Percentiles rank a stretch among this genome's conserved stretches.
phyloP scores from a whole-genome alignment of 2,113 vertebrate species.

The Ageneiosus marmoratus region DNA sequence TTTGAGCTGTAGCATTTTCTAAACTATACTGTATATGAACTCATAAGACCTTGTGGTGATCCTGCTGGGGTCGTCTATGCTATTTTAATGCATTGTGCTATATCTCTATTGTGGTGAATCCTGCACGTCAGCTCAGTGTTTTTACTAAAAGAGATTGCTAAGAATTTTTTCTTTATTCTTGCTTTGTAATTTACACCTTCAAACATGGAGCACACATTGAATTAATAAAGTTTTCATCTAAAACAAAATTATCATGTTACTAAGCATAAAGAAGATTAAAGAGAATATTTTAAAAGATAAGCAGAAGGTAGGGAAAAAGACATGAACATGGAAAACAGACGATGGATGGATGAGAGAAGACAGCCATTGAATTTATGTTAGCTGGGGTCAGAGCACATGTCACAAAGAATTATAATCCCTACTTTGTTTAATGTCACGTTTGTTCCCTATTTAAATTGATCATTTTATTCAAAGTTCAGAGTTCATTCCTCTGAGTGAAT shows the following conservation, averaged over 20 bases:
- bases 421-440: slow-evolving; percentile 48
- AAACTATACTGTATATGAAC: slow-evolving; percentile 23
- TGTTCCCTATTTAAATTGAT: slow-evolving; percentile 54
- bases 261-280: background rate
- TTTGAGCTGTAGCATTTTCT: slow-evolving; percentile 23
- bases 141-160: slow-evolving; percentile 11
- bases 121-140: slow-evolving; percentile 15
- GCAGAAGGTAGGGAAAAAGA: slow-evolving; percentile 10
- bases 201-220: background rate
- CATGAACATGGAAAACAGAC: slow-evolving; percentile 15
- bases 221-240: background rate
- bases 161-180: no score
- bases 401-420: slow-evolving; percentile 49
- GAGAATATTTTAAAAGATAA: slow-evolving; percentile 13
- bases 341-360: slow-evolving; percentile 37
- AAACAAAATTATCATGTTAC: background rate
- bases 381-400: slow-evolving; percentile 53
- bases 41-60: slow-evolving; percentile 28
- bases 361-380: slow-evolving; percentile 52
- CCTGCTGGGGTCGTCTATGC: slow-evolving; percentile 16
- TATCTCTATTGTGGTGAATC: slow-evolving; percentile 15
- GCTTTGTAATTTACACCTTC: background rate
- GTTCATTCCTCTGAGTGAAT: slow-evolving; percentile 42
- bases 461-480: slow-evolving; percentile 41
- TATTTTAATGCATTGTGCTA: slow-evolving; percentile 14